These are phyloP conservation scores for Brachionus asplanchnoidis DNA, from an alignment of 1,140 invertebrate species.

Conservation along the genomic window DNA sequence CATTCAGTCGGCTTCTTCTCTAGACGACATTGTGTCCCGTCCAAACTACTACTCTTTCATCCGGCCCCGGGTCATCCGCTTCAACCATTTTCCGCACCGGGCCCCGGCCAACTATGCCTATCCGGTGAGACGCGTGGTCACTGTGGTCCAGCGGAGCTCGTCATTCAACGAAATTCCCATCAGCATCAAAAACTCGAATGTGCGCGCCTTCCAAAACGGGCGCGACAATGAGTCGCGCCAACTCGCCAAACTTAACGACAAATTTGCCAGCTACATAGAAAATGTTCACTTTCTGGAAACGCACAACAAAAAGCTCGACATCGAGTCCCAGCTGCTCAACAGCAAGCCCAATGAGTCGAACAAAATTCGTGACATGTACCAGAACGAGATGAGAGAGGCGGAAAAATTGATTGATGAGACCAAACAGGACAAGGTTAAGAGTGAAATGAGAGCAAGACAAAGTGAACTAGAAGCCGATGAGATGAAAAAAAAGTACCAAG, in stretches of 20 bases:
- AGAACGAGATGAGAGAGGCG: slow-evolving; percentile 47
- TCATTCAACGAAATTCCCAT: neutral
- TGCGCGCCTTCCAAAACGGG: neutral
- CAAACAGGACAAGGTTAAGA: slow-evolving; percentile 41
- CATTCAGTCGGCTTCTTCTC: neutral
- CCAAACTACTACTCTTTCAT: neutral
- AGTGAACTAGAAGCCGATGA: neutral
- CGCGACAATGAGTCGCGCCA: slow-evolving; percentile 56
- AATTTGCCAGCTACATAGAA: slow-evolving; percentile 60
- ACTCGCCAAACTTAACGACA: slow-evolving; percentile 59
- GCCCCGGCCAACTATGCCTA: neutral
- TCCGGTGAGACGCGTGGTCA: neutral
- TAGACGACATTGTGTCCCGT: neutral
- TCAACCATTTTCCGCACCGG: neutral
- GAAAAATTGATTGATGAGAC: slow-evolving; percentile 43
- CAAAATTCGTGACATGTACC: slow-evolving; percentile 51
- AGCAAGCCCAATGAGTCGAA: slow-evolving; percentile 51
- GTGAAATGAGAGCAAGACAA: slow-evolving; percentile 21
- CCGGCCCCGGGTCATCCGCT: neutral
- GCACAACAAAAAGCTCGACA: slow-evolving; percentile 57
- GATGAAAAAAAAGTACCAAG: slow-evolving; percentile 47
- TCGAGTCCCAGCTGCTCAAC: slow-evolving; percentile 56
- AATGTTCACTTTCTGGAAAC: slow-evolving; percentile 60
- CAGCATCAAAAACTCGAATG: neutral
- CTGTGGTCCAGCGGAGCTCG: neutral